Evolutionary conservation across 2,888 invertebrate species (phyloP).

Genomic region (Apamea epomidion): DNA sequence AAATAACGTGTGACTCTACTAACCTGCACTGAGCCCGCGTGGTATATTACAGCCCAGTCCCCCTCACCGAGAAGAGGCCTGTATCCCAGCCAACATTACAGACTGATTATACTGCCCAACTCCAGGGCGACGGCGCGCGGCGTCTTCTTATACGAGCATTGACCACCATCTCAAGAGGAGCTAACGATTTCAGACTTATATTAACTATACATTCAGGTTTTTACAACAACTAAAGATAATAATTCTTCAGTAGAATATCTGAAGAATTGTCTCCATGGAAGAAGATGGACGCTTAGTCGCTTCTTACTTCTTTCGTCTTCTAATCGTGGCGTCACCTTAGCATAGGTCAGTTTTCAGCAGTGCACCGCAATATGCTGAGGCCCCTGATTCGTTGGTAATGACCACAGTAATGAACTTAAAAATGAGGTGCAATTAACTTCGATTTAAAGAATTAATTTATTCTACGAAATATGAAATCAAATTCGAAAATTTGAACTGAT

Average conservation of each 20-base stretch:
- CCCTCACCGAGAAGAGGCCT: too few relatives aligned
- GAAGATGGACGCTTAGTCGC: neutral
- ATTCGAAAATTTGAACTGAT: neutral
- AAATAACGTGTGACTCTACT: too few relatives aligned
- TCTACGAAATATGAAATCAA: too few relatives aligned
- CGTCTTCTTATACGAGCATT: neutral
- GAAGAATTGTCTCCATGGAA: neutral
- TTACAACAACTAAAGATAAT: too few relatives aligned
- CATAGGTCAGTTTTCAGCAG: neutral
- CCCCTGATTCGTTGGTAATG: neutral
- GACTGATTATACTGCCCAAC: neutral
- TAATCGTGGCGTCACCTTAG: neutral
- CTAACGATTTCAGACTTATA: neutral
- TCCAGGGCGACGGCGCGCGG: neutral
- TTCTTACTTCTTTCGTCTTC: neutral
- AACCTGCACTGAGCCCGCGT: too few relatives aligned
- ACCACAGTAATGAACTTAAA: neutral
- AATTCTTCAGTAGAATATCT: neutral
- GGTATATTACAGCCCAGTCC: too few relatives aligned
- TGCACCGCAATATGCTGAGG: neutral
- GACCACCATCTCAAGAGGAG: neutral
- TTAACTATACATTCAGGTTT: neutral
- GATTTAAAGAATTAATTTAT: neutral
- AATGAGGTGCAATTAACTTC: neutral
- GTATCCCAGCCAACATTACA: too few relatives aligned